Evolutionary conservation across 2,888 invertebrate species (phyloP).

Genomic region (Glyphotaelius pellucidus): DNA sequence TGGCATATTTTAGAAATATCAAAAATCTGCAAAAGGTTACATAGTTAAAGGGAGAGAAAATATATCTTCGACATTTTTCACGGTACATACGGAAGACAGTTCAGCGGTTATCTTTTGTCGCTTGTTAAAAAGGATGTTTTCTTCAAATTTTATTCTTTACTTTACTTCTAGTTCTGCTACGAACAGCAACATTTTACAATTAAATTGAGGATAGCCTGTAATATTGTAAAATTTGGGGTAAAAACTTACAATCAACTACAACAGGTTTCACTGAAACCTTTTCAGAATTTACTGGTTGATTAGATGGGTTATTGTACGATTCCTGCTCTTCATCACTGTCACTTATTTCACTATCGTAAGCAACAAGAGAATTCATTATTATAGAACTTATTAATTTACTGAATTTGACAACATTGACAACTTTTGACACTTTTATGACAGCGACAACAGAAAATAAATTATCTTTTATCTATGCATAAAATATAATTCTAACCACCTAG

Average conservation of each 20-base stretch:
- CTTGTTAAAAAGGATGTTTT: too few species aligned
- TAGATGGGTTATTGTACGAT: slow-evolving; percentile 64
- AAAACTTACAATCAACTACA: neutral
- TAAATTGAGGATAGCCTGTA: neutral
- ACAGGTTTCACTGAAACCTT: neutral
- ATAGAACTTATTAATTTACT: neutral
- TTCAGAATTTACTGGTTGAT: neutral
- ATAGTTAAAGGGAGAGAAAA: neutral
- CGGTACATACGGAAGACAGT: neutral
- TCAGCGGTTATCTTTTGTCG: neutral
- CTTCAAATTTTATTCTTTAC: neutral
- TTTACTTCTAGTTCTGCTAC: neutral
- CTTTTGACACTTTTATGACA: too few species aligned
- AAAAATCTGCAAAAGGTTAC: neutral
- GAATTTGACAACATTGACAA: neutral
- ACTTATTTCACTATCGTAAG: slow-evolving; percentile 77
- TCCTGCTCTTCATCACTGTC: slow-evolving; percentile 72
- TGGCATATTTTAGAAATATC: neutral
- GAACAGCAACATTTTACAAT: neutral
- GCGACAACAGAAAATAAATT: too few species aligned
- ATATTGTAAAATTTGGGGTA: neutral
- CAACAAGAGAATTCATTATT: slow-evolving; percentile 79
- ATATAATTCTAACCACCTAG: too few species aligned
- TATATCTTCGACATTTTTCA: neutral
- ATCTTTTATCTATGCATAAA: too few species aligned